These are phyloP conservation scores for Plemyria rubiginata DNA, from an alignment of 2,888 invertebrate species.

Conservation along the genomic window DNA sequence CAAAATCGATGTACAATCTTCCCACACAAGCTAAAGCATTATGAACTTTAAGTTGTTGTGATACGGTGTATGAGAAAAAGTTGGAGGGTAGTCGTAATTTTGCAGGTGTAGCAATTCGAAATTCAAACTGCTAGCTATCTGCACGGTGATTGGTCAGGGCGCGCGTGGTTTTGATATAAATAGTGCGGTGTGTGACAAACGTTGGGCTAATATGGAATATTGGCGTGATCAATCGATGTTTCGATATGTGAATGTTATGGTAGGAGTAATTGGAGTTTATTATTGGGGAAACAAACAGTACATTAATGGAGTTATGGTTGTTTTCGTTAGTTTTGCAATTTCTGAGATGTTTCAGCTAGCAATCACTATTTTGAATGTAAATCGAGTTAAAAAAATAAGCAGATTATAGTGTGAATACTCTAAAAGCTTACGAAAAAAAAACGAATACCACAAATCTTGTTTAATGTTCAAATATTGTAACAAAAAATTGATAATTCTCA, in stretches of 20 bases:
- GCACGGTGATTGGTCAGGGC: slow-evolving; percentile 80
- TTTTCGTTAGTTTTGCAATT: too few species aligned
- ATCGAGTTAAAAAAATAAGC: too few species aligned
- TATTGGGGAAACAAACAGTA: too few species aligned
- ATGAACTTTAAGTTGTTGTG: slow-evolving; percentile 35
- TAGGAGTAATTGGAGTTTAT: slow-evolving; percentile 2
- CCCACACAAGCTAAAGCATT: slow-evolving; percentile 31
- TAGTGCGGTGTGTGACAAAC: slow-evolving; percentile 73
- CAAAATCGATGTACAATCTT: slow-evolving; percentile 21
- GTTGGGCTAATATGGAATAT: slow-evolving; percentile 69
- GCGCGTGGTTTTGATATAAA: slow-evolving; percentile 78
- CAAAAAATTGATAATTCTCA: too few species aligned
- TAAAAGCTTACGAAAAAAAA: too few species aligned
- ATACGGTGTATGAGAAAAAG: slow-evolving; percentile 27
- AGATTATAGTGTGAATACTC: too few species aligned
- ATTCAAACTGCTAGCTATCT: slow-evolving; percentile 80
- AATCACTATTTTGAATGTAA: too few species aligned
- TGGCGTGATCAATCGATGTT: slow-evolving; percentile 55
- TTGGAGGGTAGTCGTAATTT: slow-evolving; percentile 51
- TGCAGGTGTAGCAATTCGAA: slow-evolving; percentile 68
- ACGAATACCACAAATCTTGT: too few species aligned
- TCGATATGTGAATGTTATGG: slow-evolving; percentile 22
- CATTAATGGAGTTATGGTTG: slow-evolving; percentile 2
- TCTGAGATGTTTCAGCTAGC: too few species aligned
- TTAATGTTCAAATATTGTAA: too few species aligned